Percentiles rank a stretch among this genome's conserved stretches.
These are phyloP conservation scores for Halcyon chelicuti DNA, from an alignment of 2,797 vertebrate genomes.

Conservation along the genomic window DNA sequence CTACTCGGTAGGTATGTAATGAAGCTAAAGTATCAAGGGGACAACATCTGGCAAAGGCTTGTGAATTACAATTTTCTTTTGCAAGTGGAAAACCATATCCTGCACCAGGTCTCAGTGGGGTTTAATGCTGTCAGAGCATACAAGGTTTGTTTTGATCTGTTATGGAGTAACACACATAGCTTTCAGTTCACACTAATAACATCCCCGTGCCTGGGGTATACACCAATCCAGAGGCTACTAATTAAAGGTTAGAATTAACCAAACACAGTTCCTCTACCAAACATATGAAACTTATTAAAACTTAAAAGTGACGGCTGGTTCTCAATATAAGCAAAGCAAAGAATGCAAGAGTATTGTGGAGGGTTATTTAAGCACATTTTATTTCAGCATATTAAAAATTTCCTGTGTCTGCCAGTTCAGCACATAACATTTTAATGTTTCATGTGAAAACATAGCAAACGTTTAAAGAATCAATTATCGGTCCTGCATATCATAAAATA, in stretches of 20 bases:
- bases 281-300: slow-evolving; percentile 82
- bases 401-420: slow-evolving; percentile 51
- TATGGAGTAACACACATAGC: slow-evolving; percentile 77
- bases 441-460: slow-evolving; percentile 53
- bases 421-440: slow-evolving; percentile 64
- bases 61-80: slow-evolving; percentile 83
- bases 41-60: slow-evolving; percentile 81
- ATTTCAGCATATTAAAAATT: slow-evolving; percentile 73
- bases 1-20: slow-evolving; percentile 72
- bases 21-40: slow-evolving; percentile 62
- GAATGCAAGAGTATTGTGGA: slow-evolving; percentile 64
- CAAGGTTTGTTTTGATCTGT: slow-evolving; percentile 83
- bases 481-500: neutral
- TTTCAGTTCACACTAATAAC: slow-evolving; percentile 80
- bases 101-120: slow-evolving; percentile 78
- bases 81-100: slow-evolving; percentile 82
- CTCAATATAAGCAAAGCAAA: slow-evolving; percentile 61
- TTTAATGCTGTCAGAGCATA: slow-evolving; percentile 79
- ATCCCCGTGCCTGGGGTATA: slow-evolving; percentile 77
- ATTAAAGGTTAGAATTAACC: slow-evolving; percentile 82
- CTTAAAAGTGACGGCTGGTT: slow-evolving; percentile 75
- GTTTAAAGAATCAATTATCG: slow-evolving; percentile 52
- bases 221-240: slow-evolving; percentile 79
- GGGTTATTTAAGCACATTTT: slow-evolving; percentile 66
- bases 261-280: slow-evolving; percentile 76